A percentile compares a stretch with the other conserved stretches of the same genome.
phyloP scores from a whole-genome alignment of 2,113 vertebrate genomes.

The Malurus elegans region DNA sequence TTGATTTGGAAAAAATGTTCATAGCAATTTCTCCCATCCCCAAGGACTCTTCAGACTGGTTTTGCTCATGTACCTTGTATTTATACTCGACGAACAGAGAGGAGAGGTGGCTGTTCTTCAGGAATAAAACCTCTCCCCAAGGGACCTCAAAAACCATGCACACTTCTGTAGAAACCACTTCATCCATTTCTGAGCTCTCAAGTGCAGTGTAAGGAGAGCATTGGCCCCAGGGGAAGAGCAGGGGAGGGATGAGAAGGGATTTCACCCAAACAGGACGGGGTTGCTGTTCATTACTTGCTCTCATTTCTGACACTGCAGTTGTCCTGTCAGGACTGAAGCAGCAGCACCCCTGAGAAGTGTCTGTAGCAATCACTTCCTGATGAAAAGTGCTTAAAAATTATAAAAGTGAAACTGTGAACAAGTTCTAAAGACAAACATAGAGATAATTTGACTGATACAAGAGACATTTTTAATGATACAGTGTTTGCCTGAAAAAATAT shows the following conservation, averaged over 20 bases:
- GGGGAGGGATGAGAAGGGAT: neutral
- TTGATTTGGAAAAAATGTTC: neutral
- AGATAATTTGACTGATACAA: neutral
- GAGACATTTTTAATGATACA: neutral
- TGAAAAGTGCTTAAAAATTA: neutral
- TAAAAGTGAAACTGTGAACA: neutral
- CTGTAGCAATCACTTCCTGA: neutral
- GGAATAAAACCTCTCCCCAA: neutral
- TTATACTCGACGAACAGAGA: neutral
- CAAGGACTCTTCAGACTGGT: neutral
- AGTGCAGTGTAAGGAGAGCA: neutral
- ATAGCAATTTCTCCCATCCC: neutral
- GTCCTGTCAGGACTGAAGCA: neutral
- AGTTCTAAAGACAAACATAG: neutral
- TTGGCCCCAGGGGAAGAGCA: neutral
- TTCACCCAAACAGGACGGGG: neutral
- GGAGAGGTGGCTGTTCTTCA: neutral
- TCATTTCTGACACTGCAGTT: neutral
- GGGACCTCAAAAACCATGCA: neutral
- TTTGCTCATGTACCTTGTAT: neutral
- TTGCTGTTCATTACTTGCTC: neutral
- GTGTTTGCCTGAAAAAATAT: neutral
- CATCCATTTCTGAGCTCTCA: neutral
- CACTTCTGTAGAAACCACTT: neutral
- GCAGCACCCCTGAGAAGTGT: neutral